Conservation (phyloP, 2,888 invertebrate species). For the Spatulosminthurus flaviceps region DNA sequence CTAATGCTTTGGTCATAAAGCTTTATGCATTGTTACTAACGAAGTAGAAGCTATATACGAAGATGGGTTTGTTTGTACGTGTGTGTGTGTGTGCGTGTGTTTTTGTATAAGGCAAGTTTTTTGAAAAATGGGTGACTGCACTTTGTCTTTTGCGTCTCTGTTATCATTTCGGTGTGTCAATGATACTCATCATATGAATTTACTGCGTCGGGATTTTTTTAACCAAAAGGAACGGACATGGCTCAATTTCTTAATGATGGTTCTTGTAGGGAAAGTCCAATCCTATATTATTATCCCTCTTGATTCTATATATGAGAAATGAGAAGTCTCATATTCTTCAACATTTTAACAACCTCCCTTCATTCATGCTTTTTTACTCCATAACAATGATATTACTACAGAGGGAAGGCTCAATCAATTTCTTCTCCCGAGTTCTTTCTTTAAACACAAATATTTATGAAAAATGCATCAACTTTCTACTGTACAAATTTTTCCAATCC, state of each 20-base stretch:
- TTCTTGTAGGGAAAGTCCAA: background rate
- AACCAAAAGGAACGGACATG: slow-evolving; percentile 21
- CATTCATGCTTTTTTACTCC: background rate
- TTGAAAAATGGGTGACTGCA: slow-evolving; percentile 6
- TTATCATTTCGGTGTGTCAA: slow-evolving; percentile 34
- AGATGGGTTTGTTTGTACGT: no score
- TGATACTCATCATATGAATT: slow-evolving; percentile 20
- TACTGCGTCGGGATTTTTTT: background rate
- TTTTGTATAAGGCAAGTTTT: no score
- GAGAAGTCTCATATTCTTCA: background rate
- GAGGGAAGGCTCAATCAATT: no score
- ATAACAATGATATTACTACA: no score
- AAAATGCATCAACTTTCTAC: no score
- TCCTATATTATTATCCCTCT: slow-evolving; percentile 15
- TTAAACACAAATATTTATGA: no score
- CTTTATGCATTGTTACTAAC: no score
- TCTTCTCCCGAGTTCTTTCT: no score
- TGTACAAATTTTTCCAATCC: no score
- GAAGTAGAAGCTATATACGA: no score
- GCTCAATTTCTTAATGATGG: slow-evolving; percentile 37
- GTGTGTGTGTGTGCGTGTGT: no score
- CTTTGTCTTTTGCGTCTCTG: slow-evolving; percentile 29
- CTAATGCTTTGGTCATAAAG: background rate
- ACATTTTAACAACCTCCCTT: background rate
- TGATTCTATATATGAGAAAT: slow-evolving; percentile 14